Evolutionary conservation across 2,797 vertebrate genomes (phyloP).

Genomic region (Morus bassanus): DNA sequence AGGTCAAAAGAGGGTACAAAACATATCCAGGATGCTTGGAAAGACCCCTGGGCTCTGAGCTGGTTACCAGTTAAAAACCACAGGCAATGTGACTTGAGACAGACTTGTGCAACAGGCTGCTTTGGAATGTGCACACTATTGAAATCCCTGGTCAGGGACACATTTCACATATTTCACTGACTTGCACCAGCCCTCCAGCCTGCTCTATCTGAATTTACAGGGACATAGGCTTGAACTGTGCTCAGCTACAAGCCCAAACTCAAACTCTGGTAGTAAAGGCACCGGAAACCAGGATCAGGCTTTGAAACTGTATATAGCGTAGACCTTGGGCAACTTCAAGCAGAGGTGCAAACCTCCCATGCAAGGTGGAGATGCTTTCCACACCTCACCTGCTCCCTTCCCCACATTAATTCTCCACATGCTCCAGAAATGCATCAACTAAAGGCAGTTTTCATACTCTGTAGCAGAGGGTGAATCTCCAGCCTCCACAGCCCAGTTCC

Average conservation of each 20-base stretch:
- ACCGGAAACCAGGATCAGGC: background rate
- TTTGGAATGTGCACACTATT: background rate
- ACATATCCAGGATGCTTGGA: background rate
- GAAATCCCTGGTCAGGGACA: background rate
- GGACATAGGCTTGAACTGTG: background rate
- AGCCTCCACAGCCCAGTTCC: background rate
- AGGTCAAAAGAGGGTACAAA: background rate
- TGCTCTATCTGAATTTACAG: background rate
- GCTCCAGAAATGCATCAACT: background rate
- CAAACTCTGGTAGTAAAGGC: background rate
- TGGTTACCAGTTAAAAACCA: background rate
- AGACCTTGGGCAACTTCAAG: background rate
- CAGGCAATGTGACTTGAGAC: background rate
- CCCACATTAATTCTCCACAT: background rate
- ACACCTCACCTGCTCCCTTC: background rate
- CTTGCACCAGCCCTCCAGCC: background rate
- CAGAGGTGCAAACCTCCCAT: fast-evolving
- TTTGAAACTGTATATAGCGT: background rate
- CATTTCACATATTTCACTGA: background rate
- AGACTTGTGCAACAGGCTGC: background rate
- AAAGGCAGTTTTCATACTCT: background rate
- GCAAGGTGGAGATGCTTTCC: background rate
- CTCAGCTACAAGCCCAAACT: background rate
- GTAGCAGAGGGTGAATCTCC: background rate
- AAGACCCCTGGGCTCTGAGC: background rate